phyloP scores from a whole-genome alignment of 2,113 vertebrate genomes.

The Platysternon megacephalum region DNA sequence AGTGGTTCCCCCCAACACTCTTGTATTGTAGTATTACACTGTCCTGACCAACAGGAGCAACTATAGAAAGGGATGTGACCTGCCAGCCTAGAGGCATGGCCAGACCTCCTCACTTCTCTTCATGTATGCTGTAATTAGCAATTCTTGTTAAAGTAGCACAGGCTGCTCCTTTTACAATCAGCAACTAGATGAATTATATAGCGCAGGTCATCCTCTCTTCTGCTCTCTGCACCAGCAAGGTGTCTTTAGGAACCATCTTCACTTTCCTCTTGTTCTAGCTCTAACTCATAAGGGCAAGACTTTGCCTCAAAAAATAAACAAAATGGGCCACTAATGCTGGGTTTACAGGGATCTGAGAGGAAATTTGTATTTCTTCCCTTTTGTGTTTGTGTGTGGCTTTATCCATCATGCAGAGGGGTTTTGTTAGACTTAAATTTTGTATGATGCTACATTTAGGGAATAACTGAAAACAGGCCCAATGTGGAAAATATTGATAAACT shows the following conservation, averaged over 20 bases:
- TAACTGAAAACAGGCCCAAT: background rate
- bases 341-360: background rate
- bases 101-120: background rate
- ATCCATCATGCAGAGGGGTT: background rate
- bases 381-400: background rate
- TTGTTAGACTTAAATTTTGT: background rate
- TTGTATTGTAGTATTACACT: no score
- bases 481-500: background rate
- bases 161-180: background rate
- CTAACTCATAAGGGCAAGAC: background rate
- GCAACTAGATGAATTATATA: background rate
- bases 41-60: background rate
- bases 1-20: background rate
- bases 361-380: background rate
- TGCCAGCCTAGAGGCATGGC: background rate
- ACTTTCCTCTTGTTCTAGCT: background rate
- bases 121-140: background rate
- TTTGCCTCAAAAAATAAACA: background rate
- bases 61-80: background rate
- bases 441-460: background rate
- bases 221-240: background rate
- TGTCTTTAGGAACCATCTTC: fast-evolving
- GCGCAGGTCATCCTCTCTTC: background rate
- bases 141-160: no score
- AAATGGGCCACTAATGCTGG: background rate